Conservation (phyloP, 2,113 vertebrate species). For the Baryphthengus martii region DNA sequence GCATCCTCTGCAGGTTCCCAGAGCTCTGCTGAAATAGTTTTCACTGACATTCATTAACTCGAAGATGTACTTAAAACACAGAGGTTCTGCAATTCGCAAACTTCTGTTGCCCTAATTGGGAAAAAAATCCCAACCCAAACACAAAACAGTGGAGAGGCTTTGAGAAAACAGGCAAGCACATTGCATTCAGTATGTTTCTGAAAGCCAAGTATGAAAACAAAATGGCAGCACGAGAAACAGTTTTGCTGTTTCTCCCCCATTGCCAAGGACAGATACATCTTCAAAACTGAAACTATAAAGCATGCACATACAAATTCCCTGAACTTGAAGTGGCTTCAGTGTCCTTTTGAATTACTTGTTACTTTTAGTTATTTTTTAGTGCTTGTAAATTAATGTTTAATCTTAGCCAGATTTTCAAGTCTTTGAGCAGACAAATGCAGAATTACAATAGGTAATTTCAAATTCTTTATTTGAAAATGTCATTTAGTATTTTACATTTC, state of each 20-base stretch:
- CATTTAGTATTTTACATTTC: not conserved
- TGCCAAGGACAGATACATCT: not conserved
- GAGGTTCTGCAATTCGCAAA: not conserved
- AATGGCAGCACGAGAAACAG: not conserved
- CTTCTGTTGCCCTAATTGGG: not conserved
- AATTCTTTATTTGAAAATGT: not conserved
- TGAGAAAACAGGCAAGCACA: not conserved
- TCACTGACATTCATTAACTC: not conserved
- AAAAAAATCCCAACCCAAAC: accelerated
- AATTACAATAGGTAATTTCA: not conserved
- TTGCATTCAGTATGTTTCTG: not conserved
- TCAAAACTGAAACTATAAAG: not conserved
- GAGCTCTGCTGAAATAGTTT: not conserved
- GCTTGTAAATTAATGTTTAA: not conserved
- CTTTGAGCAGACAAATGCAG: not conserved
- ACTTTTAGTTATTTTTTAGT: not conserved
- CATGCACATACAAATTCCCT: not conserved
- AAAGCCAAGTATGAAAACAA: not conserved
- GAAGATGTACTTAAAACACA: not conserved
- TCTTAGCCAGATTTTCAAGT: not conserved
- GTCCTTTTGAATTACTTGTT: not conserved
- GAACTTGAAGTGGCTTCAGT: not conserved
- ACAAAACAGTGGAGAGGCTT: not conserved
- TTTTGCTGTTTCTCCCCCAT: not conserved
- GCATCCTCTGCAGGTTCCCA: not conserved